phyloP scores from a whole-genome alignment of 1,140 invertebrate species.

The Brachionus asplanchnoidis region DNA sequence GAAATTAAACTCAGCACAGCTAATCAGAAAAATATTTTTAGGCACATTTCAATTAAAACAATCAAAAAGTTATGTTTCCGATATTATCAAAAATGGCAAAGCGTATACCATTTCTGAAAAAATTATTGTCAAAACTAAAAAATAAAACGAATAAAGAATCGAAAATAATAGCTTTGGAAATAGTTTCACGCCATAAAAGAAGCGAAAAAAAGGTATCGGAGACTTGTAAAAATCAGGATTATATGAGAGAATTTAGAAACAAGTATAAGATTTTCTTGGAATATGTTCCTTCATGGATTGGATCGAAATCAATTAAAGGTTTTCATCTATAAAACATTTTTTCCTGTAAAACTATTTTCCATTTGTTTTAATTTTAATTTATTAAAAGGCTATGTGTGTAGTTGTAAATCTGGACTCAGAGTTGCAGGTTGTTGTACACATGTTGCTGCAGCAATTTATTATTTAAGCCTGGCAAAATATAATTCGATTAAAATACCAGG shows the following conservation, averaged over 20 bases:
- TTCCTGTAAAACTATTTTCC: conserved; percentile 10
- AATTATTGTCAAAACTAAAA: background rate
- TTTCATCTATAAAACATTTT: background rate
- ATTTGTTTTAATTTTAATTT: too few relatives aligned
- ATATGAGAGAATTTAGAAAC: conserved; percentile 13
- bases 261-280: conserved; percentile 9
- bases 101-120: background rate
- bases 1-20: background rate
- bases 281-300: conserved; percentile 3
- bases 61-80: background rate
- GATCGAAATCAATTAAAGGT: conserved; percentile 15
- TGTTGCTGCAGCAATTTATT: too few relatives aligned
- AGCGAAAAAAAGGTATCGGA: conserved; percentile 4
- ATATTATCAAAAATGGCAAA: conserved; percentile 13
- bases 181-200: conserved; percentile 13
- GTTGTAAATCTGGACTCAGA: too few relatives aligned
- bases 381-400: too few relatives aligned
- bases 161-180: conserved; percentile 8
- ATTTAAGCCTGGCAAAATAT: too few relatives aligned
- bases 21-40: conserved; percentile 19
- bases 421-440: too few relatives aligned
- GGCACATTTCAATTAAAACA: conserved; percentile 16
- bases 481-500: too few relatives aligned
- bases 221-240: background rate
- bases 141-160: background rate